Percentiles rank a stretch among this genome's conserved stretches.
These are phyloP conservation scores for Mesorhabditis spiculigera DNA, from an alignment of 2,888 invertebrate genomes.

Conservation along the genomic window DNA sequence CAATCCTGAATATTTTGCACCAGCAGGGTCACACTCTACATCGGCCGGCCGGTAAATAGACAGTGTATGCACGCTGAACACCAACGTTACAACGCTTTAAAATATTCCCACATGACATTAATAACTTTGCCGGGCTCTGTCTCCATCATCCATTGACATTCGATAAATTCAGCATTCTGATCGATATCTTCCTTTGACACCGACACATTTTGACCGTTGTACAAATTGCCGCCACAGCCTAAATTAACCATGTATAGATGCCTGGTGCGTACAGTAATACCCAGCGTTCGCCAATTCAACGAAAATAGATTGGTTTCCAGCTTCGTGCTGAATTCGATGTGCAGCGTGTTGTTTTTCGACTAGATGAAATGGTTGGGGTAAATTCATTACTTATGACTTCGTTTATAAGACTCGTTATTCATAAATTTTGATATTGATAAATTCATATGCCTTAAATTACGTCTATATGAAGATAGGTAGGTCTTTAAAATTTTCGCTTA, in stretches of 20 bases:
- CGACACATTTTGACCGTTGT: constrained; percentile 20
- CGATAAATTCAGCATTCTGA: constrained; percentile 22
- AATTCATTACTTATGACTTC: too few relatives aligned
- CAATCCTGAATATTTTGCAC: neutral
- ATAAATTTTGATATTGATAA: too few relatives aligned
- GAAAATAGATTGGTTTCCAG: constrained; percentile 50
- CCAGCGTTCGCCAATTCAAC: constrained; percentile 49
- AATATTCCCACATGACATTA: too few relatives aligned
- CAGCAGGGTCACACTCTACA: neutral
- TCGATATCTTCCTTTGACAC: constrained; percentile 29
- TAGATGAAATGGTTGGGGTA: neutral
- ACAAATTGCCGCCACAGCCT: constrained; percentile 48
- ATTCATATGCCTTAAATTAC: too few relatives aligned
- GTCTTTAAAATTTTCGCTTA: too few relatives aligned
- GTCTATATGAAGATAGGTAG: too few relatives aligned
- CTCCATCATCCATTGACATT: constrained; percentile 43
- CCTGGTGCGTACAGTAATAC: constrained; percentile 12
- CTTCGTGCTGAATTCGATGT: constrained; percentile 30
- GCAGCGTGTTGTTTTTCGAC: constrained; percentile 29
- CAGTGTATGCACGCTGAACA: neutral
- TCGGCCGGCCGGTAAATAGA: neutral
- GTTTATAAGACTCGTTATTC: too few relatives aligned
- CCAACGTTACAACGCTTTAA: too few relatives aligned
- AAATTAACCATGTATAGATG: neutral
- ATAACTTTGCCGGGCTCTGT: constrained; percentile 30